phyloP scores from a whole-genome alignment of 2,888 invertebrate species.

The Choristoneura rosaceana region DNA sequence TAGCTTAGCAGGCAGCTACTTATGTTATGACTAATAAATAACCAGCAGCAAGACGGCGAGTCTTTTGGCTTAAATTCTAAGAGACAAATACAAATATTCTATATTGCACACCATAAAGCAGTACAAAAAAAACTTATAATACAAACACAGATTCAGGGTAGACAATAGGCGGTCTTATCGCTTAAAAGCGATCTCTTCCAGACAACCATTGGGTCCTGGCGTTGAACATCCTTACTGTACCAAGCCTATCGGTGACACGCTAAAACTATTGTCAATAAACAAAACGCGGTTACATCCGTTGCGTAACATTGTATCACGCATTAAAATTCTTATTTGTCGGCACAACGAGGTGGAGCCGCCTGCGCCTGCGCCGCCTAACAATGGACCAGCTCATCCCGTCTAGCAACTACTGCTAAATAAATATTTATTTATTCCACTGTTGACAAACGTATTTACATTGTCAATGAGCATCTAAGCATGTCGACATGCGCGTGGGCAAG shows the following conservation, averaged over 20 bases:
- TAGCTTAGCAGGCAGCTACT: not conserved
- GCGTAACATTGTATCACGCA: slow-evolving; percentile 60
- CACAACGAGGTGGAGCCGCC: slow-evolving; percentile 55
- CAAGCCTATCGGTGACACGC: slow-evolving; percentile 16
- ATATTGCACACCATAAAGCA: too few species aligned
- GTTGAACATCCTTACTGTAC: not conserved
- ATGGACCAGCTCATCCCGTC: slow-evolving; percentile 70
- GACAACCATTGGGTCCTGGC: too few species aligned
- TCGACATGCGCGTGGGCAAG: slow-evolving; percentile 72
- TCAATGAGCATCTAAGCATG: slow-evolving; percentile 69
- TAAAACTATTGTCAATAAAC: slow-evolving; percentile 33
- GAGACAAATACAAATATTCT: not conserved
- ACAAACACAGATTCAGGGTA: too few species aligned
- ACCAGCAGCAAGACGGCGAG: not conserved
- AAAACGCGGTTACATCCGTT: slow-evolving; percentile 38
- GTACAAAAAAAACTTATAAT: too few species aligned
- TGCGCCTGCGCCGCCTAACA: slow-evolving; percentile 60
- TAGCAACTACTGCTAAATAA: slow-evolving; percentile 69
- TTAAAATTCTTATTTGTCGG: slow-evolving; percentile 60
- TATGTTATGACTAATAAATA: not conserved
- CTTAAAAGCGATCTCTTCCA: too few species aligned
- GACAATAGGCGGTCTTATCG: too few species aligned
- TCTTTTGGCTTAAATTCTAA: not conserved
- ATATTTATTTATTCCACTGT: slow-evolving; percentile 82
- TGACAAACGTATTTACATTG: slow-evolving; percentile 84